A percentile compares a stretch with the other conserved stretches of the same genome.
Conservation (phyloP, 2,888 invertebrate species). For the Nomada ruficornis region DNA sequence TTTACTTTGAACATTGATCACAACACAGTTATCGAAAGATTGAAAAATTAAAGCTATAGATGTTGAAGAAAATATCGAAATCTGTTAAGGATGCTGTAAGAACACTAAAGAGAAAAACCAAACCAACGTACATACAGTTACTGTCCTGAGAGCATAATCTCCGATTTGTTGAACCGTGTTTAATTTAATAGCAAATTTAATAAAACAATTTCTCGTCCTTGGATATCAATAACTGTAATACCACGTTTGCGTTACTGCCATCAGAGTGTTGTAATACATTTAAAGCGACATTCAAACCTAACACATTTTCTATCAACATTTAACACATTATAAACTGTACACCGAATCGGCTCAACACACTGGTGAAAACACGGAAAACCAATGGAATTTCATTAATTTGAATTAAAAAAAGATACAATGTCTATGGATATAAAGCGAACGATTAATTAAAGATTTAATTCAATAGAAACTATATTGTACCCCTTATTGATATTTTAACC, state of each 20-base stretch:
- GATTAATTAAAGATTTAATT: constrained; percentile 35
- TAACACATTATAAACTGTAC: constrained; percentile 40
- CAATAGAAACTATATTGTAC: neutral
- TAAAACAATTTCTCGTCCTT: neutral
- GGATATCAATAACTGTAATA: constrained; percentile 54
- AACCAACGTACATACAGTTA: constrained; percentile 45
- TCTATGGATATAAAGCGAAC: constrained; percentile 44
- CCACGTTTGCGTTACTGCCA: constrained; percentile 22
- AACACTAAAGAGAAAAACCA: constrained; percentile 29
- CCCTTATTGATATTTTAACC: neutral
- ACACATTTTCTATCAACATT: constrained; percentile 51
- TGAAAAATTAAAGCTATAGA: neutral
- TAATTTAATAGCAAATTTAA: neutral
- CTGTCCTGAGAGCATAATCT: constrained; percentile 7
- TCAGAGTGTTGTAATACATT: constrained; percentile 52
- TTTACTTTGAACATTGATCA: constrained; percentile 29
- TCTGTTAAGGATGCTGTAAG: constrained; percentile 10
- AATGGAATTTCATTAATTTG: constrained; percentile 35
- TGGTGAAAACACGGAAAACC: constrained; percentile 41
- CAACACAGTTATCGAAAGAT: constrained; percentile 20
- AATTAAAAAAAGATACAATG: constrained; percentile 49
- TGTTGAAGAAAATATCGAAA: neutral
- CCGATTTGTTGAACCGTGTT: neutral
- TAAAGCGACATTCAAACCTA: constrained; percentile 67
- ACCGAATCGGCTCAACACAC: constrained; percentile 41